phyloP scores from a whole-genome alignment of 2,797 vertebrate species.

The Odontamblyopus rebecca region DNA sequence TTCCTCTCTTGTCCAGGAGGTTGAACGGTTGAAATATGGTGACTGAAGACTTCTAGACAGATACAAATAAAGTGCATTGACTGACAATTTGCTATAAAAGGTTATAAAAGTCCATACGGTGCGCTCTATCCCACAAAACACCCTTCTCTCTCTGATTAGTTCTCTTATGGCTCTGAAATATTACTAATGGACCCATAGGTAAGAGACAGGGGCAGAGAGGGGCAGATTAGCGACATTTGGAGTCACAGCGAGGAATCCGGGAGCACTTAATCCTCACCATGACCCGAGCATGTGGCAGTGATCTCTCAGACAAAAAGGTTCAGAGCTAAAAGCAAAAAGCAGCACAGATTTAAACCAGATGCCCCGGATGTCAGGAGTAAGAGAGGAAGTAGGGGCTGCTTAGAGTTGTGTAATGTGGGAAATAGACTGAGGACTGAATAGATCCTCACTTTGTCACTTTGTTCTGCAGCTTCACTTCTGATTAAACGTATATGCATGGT shows the following conservation, averaged over 20 bases:
- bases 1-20: not conserved
- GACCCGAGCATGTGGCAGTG: conserved; percentile 38
- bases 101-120: no score
- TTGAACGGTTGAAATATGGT: no score
- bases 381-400: not conserved
- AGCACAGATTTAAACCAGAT: conserved; percentile 13
- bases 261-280: conserved; percentile 45
- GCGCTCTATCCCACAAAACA: no score
- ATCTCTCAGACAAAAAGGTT: conserved; percentile 24
- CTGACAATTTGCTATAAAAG: no score
- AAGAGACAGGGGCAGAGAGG: conserved; percentile 27
- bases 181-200: not conserved
- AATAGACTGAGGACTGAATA: not conserved
- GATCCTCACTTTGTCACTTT: no score
- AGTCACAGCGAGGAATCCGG: conserved; percentile 26
- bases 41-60: no score
- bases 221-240: conserved; percentile 44
- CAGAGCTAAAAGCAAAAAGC: conserved; percentile 26
- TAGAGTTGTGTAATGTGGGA: no score
- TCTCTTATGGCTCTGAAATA: no score
- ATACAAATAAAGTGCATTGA: no score
- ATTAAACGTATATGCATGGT: no score
- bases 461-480: no score
- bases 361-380: conserved; percentile 11
- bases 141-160: no score